Conservation (phyloP, 2,113 vertebrate genomes). For the Eupsittula cactorum region DNA sequence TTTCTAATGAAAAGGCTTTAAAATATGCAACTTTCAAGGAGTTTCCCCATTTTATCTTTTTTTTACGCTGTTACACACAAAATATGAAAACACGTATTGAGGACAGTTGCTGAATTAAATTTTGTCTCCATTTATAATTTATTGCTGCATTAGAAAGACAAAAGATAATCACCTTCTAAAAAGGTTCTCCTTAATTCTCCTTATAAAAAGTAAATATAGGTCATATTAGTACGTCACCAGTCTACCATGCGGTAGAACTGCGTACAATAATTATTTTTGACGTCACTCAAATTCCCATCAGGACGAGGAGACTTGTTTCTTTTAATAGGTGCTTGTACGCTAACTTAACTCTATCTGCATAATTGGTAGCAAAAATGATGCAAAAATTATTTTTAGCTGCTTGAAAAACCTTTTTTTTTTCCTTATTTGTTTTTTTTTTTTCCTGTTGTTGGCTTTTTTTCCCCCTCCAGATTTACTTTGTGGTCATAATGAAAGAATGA, state of each 20-base stretch:
- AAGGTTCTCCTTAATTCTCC: not conserved
- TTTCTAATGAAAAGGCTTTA: not conserved
- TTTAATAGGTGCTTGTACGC: not conserved
- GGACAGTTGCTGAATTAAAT: not conserved
- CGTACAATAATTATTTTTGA: not conserved
- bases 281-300: not conserved
- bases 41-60: not conserved
- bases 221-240: not conserved
- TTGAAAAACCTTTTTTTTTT: not conserved
- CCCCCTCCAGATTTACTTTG: not conserved
- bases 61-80: not conserved
- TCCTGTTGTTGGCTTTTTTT: not conserved
- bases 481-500: not conserved
- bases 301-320: not conserved
- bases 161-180: not conserved
- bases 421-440: not conserved
- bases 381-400: not conserved
- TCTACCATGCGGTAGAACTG: not conserved
- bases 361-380: not conserved
- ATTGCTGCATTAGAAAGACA: not conserved
- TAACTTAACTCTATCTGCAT: not conserved
- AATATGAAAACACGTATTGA: not conserved
- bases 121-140: not conserved
- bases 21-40: not conserved
- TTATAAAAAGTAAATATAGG: not conserved